Evolutionary conservation across 2,797 vertebrate species (phyloP), one percentile per base, ranked within the genome.

Genomic region (Jordanella pulchra): DNA sequence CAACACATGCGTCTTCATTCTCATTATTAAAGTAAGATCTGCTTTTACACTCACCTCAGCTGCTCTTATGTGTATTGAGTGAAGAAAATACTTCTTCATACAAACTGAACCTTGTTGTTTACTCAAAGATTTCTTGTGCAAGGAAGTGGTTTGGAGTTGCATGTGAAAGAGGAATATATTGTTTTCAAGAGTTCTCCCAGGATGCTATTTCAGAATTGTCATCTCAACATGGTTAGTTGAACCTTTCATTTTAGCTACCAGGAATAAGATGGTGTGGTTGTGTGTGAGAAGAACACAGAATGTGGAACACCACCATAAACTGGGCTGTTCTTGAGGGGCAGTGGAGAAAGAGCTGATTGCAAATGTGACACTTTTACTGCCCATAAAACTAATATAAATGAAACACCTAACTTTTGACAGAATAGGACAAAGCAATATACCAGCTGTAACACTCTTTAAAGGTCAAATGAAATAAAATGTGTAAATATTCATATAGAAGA

Each of bases 171-270:
- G 83, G 74, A 55, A 81, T 69, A 88, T 85, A 88, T 87, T 91
- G 92, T 90, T 89, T 90, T 89, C 54, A 80, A 79, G 78, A 77
- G 71, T 80, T 83, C 86, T 90, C 85, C 79, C 80, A 83, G 11
- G 76, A 86, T 78, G 81, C 85, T 88, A 93, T 93, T 93, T 92
- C 83, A 69, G 81, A 90, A 77, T 78, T 75, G 75, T 92, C 89
- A 89, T 91, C 84, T 87, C 82, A 90, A 89, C 87, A 88, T 67
- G 83, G 86, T 89, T 75, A 82, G 79, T 85, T 83, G 53, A 92
- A 91, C 89, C 88, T 86, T 84, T 88, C 84, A 92, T 93, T 93
- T 91, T 10, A 87, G 84, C 67, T 73, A 77, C 87, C 86, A 86
- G 86, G 84, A 92, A 92, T 91, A 92, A 78, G 75, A 69, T 14